Evolutionary conservation across 2,888 invertebrate species (phyloP), one percentile per base, ranked within the genome.

Genomic region (Pantelozetes paolii): DNA sequence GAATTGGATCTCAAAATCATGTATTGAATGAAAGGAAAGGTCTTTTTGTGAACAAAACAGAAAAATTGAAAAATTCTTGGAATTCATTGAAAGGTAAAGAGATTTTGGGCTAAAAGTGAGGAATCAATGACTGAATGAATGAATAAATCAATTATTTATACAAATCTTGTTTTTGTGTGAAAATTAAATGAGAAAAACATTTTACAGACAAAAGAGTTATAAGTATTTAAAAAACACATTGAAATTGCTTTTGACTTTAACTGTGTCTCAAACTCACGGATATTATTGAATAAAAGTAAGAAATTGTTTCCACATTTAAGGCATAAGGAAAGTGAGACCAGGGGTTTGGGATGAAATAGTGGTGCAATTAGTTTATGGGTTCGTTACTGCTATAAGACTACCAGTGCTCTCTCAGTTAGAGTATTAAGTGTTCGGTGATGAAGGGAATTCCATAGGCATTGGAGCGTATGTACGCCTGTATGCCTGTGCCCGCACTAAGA

Each of bases 321-420:
- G 2, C 54, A 54, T 20, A 23, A 36, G 36, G 36, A 36, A 36
- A 36, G 36, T 36, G 5, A 36, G 36, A 36, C 6, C 6, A 36
- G 9, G 8, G 8, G 23, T 15, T 23, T 23, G 28, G 54, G 23
- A 54, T 54, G 54, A 45, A 45, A 54, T 20, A 54, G 54, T 54
- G 23, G 54, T 54, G 54, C 23, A 20, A 54, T 15, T 54, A 54
- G 23, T 54, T 54, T 54, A 54, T 54, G 54, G 54, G 54, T 54
- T 54, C 54, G 54, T 54, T 54, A 54, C 54, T 54, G 9, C 54
- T 23, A 54, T 54, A 54, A 54, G 54, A 54, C 54, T 20, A 15
- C 45, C 2, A 45, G 8, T 45, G 45, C 18, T 45, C 20, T 23
- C 3, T 11, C 23, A 54, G 54, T 15, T 36, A 36, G 15, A 45